These are phyloP conservation scores for Prunella himalayana DNA, from an alignment of 2,113 vertebrate genomes.

Conservation along the genomic window DNA sequence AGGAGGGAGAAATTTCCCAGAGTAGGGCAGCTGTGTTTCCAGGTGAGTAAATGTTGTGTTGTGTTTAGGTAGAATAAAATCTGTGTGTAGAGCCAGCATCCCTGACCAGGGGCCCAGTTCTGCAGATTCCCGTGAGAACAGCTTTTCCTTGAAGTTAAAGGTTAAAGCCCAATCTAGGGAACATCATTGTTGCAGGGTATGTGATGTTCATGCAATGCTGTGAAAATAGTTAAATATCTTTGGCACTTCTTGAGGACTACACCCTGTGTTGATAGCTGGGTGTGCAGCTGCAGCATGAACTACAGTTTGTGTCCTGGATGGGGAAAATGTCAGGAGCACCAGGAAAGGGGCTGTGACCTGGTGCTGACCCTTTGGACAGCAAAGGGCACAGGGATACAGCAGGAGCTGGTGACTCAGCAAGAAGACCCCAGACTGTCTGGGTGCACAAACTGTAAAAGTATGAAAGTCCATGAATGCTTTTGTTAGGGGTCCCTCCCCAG, in stretches of 20 bases:
- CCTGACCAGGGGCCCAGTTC: rapidly evolving
- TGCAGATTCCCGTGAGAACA: not conserved
- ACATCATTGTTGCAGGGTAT: not conserved
- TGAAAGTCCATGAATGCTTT: not conserved
- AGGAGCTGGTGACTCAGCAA: not conserved
- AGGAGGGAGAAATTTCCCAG: not conserved
- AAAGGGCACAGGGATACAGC: not conserved
- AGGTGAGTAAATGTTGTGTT: not conserved
- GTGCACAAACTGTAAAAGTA: not conserved
- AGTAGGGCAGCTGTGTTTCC: not conserved
- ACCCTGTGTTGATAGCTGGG: not conserved
- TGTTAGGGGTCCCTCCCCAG: not conserved
- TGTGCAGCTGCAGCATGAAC: not conserved
- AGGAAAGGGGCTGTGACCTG: not conserved
- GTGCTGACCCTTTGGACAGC: not conserved
- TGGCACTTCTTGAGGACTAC: not conserved
- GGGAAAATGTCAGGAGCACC: not conserved
- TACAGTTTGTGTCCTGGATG: not conserved
- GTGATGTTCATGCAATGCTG: not conserved
- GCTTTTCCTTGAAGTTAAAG: not conserved
- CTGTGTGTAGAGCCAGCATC: not conserved
- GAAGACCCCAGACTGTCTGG: not conserved
- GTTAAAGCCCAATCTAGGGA: not conserved
- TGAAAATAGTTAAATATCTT: not conserved
- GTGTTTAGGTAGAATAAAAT: not conserved